Percentiles rank a stretch among this genome's conserved stretches.
phyloP scores from a whole-genome alignment of 2,888 invertebrate species.

The Ganaspis brasiliensis region DNA sequence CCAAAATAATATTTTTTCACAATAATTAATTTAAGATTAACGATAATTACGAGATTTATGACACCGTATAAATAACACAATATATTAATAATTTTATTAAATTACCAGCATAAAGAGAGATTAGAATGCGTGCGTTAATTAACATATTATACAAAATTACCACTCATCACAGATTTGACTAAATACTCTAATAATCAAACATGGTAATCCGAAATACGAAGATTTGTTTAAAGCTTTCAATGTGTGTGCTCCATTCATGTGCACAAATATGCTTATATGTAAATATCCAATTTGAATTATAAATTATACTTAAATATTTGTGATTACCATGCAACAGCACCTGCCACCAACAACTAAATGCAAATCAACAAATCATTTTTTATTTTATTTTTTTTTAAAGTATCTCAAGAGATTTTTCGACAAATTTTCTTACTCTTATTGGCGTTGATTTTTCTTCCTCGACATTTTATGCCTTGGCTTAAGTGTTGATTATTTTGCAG shows the following conservation, averaged over 20 bases:
- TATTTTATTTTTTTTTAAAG: too few relatives aligned
- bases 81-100: too few relatives aligned
- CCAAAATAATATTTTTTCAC: too few relatives aligned
- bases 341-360: too few relatives aligned
- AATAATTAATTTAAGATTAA: too few relatives aligned
- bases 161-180: constrained; percentile 7
- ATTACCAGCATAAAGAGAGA: neutral
- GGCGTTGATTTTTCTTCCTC: neutral
- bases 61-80: too few relatives aligned
- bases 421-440: neutral
- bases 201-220: neutral
- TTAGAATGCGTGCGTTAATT: neutral
- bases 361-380: too few relatives aligned
- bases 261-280: neutral
- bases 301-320: too few relatives aligned
- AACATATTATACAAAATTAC: neutral
- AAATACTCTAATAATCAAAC: neutral
- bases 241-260: neutral
- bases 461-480: neutral
- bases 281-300: neutral
- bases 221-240: neutral
- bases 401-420: neutral
- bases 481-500: neutral
- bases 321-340: too few relatives aligned
- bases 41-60: too few relatives aligned